Conservation (phyloP, 1,140 invertebrate species). For the Drosophila burlai region DNA sequence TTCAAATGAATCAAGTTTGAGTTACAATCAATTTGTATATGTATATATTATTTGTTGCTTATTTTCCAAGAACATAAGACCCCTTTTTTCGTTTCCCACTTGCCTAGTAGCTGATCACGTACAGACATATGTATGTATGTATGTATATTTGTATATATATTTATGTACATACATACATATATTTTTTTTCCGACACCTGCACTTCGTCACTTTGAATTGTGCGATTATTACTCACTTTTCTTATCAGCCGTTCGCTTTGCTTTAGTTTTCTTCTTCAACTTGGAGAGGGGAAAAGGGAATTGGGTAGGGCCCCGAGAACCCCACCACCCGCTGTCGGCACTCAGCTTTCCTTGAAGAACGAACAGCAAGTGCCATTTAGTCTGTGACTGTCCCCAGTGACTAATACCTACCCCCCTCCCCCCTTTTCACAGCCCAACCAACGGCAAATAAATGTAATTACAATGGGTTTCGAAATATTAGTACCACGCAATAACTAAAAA, state of each 20-base stretch:
- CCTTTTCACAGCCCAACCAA: background rate
- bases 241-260: constrained; percentile 48
- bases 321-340: background rate
- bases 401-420: constrained; percentile 27
- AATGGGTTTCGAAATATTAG: constrained; percentile 1
- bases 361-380: constrained; percentile 66
- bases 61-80: constrained; percentile 8
- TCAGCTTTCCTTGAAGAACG: background rate
- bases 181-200: constrained; percentile 25
- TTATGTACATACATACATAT: background rate
- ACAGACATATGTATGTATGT: background rate
- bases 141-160: background rate
- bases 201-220: constrained; percentile 22
- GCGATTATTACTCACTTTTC: constrained; percentile 51
- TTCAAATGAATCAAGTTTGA: constrained; percentile 58
- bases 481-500: background rate
- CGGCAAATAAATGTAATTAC: constrained; percentile 17
- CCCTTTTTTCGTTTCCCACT: background rate
- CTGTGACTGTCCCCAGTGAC: constrained; percentile 59
- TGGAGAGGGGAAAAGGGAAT: background rate
- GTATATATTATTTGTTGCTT: constrained; percentile 14
- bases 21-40: constrained; percentile 31
- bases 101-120: background rate
- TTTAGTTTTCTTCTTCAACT: constrained; percentile 33
- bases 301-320: background rate